These are phyloP conservation scores for Pseudomyrmex dendroicus DNA, from an alignment of 1,140 invertebrate genomes.

Conservation along the genomic window DNA sequence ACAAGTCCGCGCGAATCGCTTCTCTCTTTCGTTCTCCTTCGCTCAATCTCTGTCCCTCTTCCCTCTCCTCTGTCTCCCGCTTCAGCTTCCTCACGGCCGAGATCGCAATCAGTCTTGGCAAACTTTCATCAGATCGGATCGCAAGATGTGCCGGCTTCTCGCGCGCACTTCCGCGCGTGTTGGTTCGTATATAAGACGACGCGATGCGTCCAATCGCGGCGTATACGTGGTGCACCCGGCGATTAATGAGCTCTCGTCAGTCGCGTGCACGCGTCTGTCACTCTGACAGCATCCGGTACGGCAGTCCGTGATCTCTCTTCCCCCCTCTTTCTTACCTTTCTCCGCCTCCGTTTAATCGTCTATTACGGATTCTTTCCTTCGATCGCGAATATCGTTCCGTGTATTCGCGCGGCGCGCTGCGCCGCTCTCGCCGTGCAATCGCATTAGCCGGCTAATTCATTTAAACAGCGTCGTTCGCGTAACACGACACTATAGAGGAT, in stretches of 20 bases:
- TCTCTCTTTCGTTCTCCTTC: constrained; percentile 12
- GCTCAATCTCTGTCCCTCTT: not conserved
- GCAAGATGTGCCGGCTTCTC: constrained; percentile 18
- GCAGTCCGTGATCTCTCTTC: constrained; percentile 31
- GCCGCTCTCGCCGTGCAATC: constrained; percentile 29
- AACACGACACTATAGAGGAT: not conserved
- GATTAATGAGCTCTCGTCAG: constrained; percentile 66
- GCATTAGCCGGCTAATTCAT: constrained; percentile 34
- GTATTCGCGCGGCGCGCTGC: not conserved
- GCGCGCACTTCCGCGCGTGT: constrained; percentile 34
- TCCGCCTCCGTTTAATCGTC: constrained; percentile 47
- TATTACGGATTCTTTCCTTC: constrained; percentile 55
- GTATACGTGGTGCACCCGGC: constrained; percentile 20
- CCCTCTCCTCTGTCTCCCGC: not conserved
- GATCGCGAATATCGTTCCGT: constrained; percentile 28
- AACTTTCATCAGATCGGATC: constrained; percentile 74
- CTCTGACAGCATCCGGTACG: constrained; percentile 67
- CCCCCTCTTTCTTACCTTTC: constrained; percentile 22
- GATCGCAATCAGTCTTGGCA: constrained; percentile 66
- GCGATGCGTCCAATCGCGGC: constrained; percentile 27
- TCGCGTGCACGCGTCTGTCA: constrained; percentile 60
- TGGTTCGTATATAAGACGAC: constrained; percentile 23
- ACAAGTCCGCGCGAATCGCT: constrained; percentile 48
- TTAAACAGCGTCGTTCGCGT: not conserved
- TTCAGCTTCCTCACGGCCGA: constrained; percentile 44